These are phyloP conservation scores for Ceyx erithaca DNA, from an alignment of 2,797 vertebrate species.

Conservation along the genomic window DNA sequence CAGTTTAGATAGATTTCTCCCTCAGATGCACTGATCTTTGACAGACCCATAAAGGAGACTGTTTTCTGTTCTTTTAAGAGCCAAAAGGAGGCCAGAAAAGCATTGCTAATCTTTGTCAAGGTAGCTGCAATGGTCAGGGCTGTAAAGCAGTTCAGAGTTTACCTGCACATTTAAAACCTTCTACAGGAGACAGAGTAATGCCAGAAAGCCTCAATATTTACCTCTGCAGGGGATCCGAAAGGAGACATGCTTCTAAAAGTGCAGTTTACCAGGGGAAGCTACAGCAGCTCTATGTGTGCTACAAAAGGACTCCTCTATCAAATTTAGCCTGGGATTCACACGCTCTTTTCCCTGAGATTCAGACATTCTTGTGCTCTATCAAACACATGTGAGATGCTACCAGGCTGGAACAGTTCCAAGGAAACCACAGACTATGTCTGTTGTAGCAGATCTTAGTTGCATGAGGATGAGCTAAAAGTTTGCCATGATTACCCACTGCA, in stretches of 20 bases:
- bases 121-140: not conserved
- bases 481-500: not conserved
- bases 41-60: not conserved
- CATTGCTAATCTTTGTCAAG: not conserved
- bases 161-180: not conserved
- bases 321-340: not conserved
- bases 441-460: not conserved
- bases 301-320: not conserved
- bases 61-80: not conserved
- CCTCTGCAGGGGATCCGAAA: not conserved
- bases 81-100: not conserved
- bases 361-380: rapidly evolving
- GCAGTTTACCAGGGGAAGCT: not conserved
- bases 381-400: not conserved
- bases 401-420: not conserved
- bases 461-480: not conserved
- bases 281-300: not conserved
- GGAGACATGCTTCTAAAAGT: not conserved
- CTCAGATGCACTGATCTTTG: not conserved
- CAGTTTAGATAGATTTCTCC: not conserved
- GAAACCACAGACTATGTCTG: not conserved
- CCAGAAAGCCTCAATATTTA: not conserved
- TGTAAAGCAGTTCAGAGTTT: not conserved
- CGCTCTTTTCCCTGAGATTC: not conserved
- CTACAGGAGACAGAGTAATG: not conserved